Evolutionary conservation across 2,113 vertebrate genomes (phyloP).

Genomic region (Hemibagrus wyckioides): DNA sequence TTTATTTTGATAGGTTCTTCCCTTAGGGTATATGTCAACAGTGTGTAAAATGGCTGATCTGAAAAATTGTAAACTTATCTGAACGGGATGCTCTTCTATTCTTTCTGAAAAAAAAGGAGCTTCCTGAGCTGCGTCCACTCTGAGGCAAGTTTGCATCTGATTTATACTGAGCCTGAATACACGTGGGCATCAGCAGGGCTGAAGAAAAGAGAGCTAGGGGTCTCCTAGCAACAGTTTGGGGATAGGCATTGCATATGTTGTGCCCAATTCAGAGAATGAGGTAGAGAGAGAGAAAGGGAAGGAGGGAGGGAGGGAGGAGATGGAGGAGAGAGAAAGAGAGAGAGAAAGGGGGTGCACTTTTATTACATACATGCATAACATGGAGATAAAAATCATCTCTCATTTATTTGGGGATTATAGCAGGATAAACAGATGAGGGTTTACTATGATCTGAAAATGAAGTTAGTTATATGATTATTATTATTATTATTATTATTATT

Average conservation of each 20-base stretch:
- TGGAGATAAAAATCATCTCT: neutral
- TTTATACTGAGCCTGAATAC: conserved; percentile 59
- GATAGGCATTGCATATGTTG: conserved; percentile 40
- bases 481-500: neutral
- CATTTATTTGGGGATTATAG: neutral
- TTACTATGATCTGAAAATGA: neutral
- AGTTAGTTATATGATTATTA: neutral
- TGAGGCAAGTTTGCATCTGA: conserved; percentile 40
- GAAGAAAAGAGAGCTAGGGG: conserved; percentile 60
- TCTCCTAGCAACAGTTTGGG: conserved; percentile 74
- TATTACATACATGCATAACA: neutral
- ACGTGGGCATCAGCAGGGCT: conserved; percentile 62
- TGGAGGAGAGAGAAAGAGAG: neutral
- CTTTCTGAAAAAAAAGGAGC: conserved; percentile 29
- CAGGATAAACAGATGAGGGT: neutral
- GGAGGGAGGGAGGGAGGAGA: neutral
- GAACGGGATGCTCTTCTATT: neutral
- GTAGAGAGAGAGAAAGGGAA: neutral
- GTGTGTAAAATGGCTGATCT: neutral
- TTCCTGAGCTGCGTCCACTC: conserved; percentile 34
- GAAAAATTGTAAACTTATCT: neutral
- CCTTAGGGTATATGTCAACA: neutral
- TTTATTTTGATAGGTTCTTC: neutral
- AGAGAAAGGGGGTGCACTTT: neutral
- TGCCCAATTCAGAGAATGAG: neutral